phyloP scores from a whole-genome alignment of 2,113 vertebrate species.

The Charadrius vociferus region DNA sequence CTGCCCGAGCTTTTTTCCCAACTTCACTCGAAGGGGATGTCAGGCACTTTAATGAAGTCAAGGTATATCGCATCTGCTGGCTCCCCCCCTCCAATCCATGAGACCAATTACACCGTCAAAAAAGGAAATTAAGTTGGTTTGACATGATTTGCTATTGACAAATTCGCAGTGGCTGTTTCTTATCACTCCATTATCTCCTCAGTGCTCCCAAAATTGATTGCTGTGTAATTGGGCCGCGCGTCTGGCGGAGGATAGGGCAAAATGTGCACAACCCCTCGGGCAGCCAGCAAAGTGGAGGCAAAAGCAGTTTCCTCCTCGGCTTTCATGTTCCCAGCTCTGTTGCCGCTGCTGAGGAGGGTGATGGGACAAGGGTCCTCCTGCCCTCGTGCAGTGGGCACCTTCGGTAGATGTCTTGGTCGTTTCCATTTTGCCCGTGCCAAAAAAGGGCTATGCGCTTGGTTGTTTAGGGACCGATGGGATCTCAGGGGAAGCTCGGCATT shows the following conservation, averaged over 20 bases:
- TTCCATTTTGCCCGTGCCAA: background rate
- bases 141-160: conserved; percentile 70
- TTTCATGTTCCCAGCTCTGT: background rate
- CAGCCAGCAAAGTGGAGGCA: background rate
- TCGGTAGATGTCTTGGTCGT: background rate
- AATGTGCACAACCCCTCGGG: background rate
- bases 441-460: background rate
- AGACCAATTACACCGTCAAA: conserved; percentile 67
- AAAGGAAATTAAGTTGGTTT: conserved; percentile 69
- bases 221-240: conserved; percentile 43
- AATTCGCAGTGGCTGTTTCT: conserved; percentile 56
- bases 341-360: background rate
- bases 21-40: fast-evolving
- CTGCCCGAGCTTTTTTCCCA: background rate
- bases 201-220: conserved; percentile 67
- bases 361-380: background rate
- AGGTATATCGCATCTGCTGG: conserved; percentile 48
- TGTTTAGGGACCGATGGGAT: background rate
- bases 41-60: conserved; percentile 46
- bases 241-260: background rate
- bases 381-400: background rate
- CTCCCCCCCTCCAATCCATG: background rate
- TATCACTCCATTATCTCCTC: conserved; percentile 71
- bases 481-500: background rate
- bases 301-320: background rate